Evolutionary conservation across 2,113 vertebrate species (phyloP).

Genomic region (Marcusenius ussheri): DNA sequence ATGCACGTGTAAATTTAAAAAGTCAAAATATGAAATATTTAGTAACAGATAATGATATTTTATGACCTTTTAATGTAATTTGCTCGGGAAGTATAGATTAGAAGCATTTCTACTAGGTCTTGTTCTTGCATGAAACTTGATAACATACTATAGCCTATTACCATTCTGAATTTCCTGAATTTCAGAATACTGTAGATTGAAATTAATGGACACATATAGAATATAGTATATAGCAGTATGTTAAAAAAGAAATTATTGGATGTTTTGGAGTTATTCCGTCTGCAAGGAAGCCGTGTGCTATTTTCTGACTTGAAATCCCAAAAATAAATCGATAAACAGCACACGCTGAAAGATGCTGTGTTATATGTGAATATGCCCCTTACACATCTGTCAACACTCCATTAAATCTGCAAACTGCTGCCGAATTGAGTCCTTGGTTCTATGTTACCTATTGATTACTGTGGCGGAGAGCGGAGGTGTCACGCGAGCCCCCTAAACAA

Average conservation of each 20-base stretch:
- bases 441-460: constrained; percentile 51
- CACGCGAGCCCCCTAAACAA: constrained; percentile 43
- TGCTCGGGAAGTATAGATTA: not conserved
- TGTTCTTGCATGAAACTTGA: not conserved
- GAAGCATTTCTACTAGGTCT: not conserved
- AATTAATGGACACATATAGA: not conserved
- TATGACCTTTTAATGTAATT: not conserved
- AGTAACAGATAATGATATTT: not conserved
- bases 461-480: constrained; percentile 48
- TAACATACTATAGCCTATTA: not conserved
- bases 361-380: constrained; percentile 40
- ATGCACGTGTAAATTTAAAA: not conserved
- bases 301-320: constrained; percentile 21
- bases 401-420: constrained; percentile 43
- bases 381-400: constrained; percentile 47
- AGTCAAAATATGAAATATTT: not conserved
- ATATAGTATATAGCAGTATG: not conserved
- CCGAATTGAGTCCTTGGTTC: constrained; percentile 7
- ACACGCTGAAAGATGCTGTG: constrained; percentile 35
- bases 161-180: not conserved
- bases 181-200: not conserved
- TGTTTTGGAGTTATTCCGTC: not conserved
- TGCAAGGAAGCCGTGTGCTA: constrained; percentile 18
- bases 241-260: not conserved
- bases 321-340: not conserved